phyloP scores from a whole-genome alignment of 1,140 invertebrate species.

The Pemphigus obesinymphae region DNA sequence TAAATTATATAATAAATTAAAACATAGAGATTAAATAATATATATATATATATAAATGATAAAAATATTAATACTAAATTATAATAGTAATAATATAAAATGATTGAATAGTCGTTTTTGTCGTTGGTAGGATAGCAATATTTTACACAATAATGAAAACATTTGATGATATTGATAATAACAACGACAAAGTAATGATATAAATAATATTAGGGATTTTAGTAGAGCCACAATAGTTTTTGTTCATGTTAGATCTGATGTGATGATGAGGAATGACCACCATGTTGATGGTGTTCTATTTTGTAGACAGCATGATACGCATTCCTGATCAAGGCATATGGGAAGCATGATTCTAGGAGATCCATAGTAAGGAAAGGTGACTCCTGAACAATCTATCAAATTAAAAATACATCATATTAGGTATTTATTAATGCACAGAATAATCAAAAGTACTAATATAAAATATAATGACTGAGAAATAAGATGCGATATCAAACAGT shows the following conservation, averaged over 20 bases:
- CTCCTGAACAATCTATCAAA: constrained; percentile 84
- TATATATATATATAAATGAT: background rate
- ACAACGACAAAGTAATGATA: too few relatives aligned
- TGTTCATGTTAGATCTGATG: constrained; percentile 4
- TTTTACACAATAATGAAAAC: too few relatives aligned
- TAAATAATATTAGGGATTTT: too few relatives aligned
- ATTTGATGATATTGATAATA: too few relatives aligned
- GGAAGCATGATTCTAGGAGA: constrained; percentile 94
- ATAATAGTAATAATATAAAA: background rate
- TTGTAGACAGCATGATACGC: constrained; percentile 95
- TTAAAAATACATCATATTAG: too few relatives aligned
- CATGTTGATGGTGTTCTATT: constrained; percentile 59
- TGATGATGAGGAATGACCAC: background rate
- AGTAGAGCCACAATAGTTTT: too few relatives aligned
- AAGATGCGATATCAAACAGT: too few relatives aligned
- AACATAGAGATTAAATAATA: background rate
- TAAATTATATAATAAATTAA: background rate
- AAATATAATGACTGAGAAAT: too few relatives aligned
- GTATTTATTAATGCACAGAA: too few relatives aligned
- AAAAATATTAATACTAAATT: background rate
- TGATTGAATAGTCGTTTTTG: background rate
- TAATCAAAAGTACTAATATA: too few relatives aligned
- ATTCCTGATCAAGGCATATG: constrained; percentile 92
- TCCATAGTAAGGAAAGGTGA: constrained; percentile 98
- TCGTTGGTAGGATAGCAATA: too few relatives aligned